Evolutionary conservation across 2,888 invertebrate species (phyloP).

Genomic region (Rhogogaster chlorosoma): DNA sequence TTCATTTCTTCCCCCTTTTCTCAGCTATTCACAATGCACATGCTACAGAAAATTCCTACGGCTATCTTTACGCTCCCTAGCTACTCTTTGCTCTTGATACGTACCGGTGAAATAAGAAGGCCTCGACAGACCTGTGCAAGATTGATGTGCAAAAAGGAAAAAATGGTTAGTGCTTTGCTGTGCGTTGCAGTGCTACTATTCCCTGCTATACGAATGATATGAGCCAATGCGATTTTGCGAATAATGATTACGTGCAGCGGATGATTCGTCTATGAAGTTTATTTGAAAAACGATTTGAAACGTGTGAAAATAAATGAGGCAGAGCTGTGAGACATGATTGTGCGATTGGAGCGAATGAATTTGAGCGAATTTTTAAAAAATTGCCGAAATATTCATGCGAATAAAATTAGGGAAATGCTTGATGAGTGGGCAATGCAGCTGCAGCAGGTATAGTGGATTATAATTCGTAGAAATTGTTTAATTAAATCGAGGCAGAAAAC

Average conservation of each 20-base stretch:
- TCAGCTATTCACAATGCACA: not conserved
- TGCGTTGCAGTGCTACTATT: slow-evolving; percentile 10
- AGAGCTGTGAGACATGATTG: not conserved
- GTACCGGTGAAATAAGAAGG: slow-evolving; percentile 68
- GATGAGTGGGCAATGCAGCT: not conserved
- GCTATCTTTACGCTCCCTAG: not conserved
- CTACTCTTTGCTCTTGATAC: slow-evolving; percentile 54
- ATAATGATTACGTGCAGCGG: not conserved
- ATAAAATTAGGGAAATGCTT: not conserved
- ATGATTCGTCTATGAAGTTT: not conserved
- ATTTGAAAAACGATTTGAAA: not conserved
- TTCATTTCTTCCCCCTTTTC: not conserved
- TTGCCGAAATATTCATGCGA: not conserved
- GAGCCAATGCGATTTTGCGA: not conserved
- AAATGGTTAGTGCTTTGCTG: slow-evolving; percentile 65
- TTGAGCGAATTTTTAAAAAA: not conserved
- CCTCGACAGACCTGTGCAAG: slow-evolving; percentile 65
- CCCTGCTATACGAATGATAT: not conserved
- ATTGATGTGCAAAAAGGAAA: slow-evolving; percentile 64
- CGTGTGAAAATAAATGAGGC: not conserved
- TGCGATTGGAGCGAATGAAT: not conserved
- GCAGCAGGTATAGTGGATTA: slow-evolving; percentile 12
- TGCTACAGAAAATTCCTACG: not conserved
- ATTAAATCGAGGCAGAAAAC: slow-evolving; percentile 67
- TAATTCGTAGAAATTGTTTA: slow-evolving; percentile 69